phyloP scores from a whole-genome alignment of 2,888 invertebrate species.

The Leptopilina syphax region DNA sequence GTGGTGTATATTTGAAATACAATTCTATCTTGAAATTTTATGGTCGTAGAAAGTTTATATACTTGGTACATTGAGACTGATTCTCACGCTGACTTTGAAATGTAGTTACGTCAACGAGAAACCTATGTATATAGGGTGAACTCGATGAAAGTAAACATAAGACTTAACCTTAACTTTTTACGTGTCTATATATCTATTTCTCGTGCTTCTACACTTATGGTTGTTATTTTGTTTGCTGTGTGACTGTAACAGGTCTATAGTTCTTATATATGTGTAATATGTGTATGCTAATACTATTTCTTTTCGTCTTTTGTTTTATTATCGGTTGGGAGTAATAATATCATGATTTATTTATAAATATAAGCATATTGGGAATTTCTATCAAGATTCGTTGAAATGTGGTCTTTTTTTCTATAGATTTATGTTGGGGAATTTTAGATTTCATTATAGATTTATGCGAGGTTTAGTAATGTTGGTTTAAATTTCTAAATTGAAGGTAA shows the following conservation, averaged over 20 bases:
- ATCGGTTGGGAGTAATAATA: not conserved
- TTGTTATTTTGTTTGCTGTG: not conserved
- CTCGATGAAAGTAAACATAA: constrained; percentile 32
- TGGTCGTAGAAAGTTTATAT: constrained; percentile 35
- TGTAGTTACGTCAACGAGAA: constrained; percentile 38
- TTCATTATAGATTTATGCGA: not conserved
- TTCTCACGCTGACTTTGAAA: constrained; percentile 40
- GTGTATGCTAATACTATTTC: not conserved
- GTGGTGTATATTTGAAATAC: constrained; percentile 7
- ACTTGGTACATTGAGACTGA: constrained; percentile 38
- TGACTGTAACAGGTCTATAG: not conserved
- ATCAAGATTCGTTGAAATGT: too few relatives aligned
- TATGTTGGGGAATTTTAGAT: constrained; percentile 1
- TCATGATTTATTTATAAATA: not conserved
- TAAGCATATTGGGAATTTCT: not conserved
- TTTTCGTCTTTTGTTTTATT: not conserved
- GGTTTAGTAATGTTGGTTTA: not conserved
- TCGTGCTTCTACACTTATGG: constrained; percentile 1
- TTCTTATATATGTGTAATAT: not conserved
- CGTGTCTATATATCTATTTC: constrained; percentile 1
- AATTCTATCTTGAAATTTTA: constrained; percentile 34
- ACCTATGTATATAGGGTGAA: constrained; percentile 38
- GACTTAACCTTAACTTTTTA: constrained; percentile 24
- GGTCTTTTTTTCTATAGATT: not conserved
- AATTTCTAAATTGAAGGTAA: not conserved